Evolutionary conservation across 2,888 invertebrate genomes (phyloP), one percentile per base, ranked within the genome.

Genomic region (Trilocha varians): DNA sequence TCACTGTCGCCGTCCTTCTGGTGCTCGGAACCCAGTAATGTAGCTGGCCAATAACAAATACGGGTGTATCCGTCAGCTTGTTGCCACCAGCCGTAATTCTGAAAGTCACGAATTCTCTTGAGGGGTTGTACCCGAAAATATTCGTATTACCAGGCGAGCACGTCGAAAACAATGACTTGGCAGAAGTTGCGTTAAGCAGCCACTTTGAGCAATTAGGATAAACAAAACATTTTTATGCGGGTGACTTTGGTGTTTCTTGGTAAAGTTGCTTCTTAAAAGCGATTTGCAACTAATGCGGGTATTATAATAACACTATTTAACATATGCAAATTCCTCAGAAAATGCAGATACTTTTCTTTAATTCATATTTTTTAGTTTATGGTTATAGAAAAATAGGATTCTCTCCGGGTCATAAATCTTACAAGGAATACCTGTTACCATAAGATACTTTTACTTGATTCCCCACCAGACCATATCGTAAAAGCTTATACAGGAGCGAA

Each of bases 191-290:
- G 57, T 73, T 76, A 78, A 82, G 71, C 79, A 82, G 78, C 78
- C 79, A 84, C 83, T 85, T 76, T 63, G 58, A 75, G 73, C 84
- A 79, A 83, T 84, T 83, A 83, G 74, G 70, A 75, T 69, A 80
- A 84, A 84, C 84, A 82, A 84, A 83, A 79, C 80, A 82, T 78
- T 82, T 80, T 84, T 80, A 78, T 73, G 70, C 70, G 60, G 56
- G 62, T 57, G 57, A 59, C 62, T 66, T 57, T 47, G 46, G 46
- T 51, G 62, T 59, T 40, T 56, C 55, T 55, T 43, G 41, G 40
- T 48, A 45, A 42, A 38, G 49, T 52, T 55, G 50, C 47, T 51
- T 52, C 44, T 25, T 39, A 51, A 48, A 47, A 25, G 32, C 13
- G 17, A 35, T 13, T 37, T 33, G n/a, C n/a, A n/a, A n/a, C n/a